A percentile compares a stretch with the other conserved stretches of the same genome.
Evolutionary conservation across 2,888 invertebrate genomes (phyloP).

Genomic region (Polylopha cassiicola): DNA sequence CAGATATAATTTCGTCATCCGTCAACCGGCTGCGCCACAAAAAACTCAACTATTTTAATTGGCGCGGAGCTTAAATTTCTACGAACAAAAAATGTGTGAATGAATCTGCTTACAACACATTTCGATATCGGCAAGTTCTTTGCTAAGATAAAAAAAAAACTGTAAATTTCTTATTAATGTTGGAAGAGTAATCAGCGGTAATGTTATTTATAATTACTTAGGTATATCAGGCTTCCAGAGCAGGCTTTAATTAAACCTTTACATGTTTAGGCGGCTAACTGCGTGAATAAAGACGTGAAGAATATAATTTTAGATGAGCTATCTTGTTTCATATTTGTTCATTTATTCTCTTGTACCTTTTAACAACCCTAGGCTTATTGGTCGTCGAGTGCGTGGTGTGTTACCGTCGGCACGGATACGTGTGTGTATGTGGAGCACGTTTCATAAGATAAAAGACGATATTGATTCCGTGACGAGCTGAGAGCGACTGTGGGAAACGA

Average conservation of each 20-base stretch:
- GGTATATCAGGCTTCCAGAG: slow-evolving; percentile 44
- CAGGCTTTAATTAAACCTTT: slow-evolving; percentile 55
- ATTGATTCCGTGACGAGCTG: slow-evolving; percentile 75
- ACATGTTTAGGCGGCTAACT: slow-evolving; percentile 49
- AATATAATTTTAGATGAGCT: slow-evolving; percentile 56
- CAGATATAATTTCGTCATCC: slow-evolving; percentile 63
- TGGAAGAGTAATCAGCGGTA: neutral
- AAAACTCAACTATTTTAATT: slow-evolving; percentile 73
- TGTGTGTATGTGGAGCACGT: slow-evolving; percentile 67
- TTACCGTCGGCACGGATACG: slow-evolving; percentile 30
- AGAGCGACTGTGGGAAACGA: slow-evolving; percentile 72
- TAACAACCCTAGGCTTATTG: slow-evolving; percentile 27
- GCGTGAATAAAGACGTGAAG: slow-evolving; percentile 50
- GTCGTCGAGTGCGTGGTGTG: slow-evolving; percentile 29
- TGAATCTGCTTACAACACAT: slow-evolving; percentile 44
- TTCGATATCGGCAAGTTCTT: slow-evolving; percentile 38
- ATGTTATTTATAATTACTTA: slow-evolving; percentile 30
- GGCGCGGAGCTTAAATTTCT: slow-evolving; percentile 60
- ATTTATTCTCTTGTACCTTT: slow-evolving; percentile 40
- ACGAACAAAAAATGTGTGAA: slow-evolving; percentile 53
- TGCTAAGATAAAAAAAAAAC: neutral
- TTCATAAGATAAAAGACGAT: slow-evolving; percentile 74
- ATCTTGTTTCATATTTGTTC: slow-evolving; percentile 50
- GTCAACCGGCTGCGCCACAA: slow-evolving; percentile 56
- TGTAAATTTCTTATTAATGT: neutral